Conservation (phyloP, 2,113 vertebrate species). For the Zosterops hypoxanthus region DNA sequence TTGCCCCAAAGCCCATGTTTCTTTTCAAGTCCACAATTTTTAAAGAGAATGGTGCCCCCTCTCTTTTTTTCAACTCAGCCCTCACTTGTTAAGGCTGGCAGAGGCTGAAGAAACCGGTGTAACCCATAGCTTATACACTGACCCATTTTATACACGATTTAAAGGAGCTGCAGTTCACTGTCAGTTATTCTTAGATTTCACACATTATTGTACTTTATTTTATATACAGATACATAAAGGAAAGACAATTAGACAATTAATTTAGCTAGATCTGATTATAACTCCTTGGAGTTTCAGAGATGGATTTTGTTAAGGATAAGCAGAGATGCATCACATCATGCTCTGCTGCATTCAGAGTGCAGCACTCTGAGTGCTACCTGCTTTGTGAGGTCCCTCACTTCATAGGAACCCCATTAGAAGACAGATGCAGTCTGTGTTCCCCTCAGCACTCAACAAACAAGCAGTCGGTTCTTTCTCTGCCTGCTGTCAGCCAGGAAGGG, state of each 20-base stretch:
- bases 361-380: background rate
- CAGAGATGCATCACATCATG: background rate
- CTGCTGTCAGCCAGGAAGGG: background rate
- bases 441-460: background rate
- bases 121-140: background rate
- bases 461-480: background rate
- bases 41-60: background rate
- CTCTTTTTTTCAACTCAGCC: background rate
- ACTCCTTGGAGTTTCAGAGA: background rate
- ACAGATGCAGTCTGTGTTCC: background rate
- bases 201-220: background rate
- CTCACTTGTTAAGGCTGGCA: background rate
- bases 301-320: background rate
- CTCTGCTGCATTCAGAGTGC: background rate
- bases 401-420: background rate
- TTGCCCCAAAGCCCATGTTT: background rate
- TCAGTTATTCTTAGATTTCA: background rate
- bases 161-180: background rate
- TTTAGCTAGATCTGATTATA: background rate
- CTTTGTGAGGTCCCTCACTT: background rate
- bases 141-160: background rate
- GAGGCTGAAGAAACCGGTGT: background rate
- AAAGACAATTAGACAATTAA: background rate
- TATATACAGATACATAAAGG: background rate
- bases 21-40: background rate